Conservation (phyloP, 2,797 vertebrate genomes). For the Octomys mimax region DNA sequence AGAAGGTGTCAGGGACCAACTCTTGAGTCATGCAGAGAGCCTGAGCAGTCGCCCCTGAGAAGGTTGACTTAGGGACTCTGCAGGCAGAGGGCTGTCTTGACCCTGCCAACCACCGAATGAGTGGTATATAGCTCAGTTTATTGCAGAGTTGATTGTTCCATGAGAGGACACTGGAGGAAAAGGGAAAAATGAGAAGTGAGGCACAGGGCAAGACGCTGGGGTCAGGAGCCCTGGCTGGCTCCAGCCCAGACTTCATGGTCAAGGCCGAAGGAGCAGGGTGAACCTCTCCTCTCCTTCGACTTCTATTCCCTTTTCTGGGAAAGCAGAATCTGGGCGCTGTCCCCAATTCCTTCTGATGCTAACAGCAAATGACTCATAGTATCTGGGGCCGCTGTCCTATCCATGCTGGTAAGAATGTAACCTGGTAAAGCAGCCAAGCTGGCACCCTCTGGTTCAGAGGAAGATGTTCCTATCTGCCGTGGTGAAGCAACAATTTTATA, state of each 20-base stretch:
- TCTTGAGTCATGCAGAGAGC: rapidly evolving
- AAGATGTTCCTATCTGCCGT: rapidly evolving
- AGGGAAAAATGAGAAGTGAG: neutral
- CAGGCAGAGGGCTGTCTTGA: neutral
- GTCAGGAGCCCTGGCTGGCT: neutral
- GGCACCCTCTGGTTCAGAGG: neutral
- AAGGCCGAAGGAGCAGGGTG: too few relatives aligned
- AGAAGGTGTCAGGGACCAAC: neutral
- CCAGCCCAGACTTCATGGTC: rapidly evolving
- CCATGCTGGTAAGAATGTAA: neutral
- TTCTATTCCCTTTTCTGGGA: neutral
- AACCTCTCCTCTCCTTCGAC: neutral
- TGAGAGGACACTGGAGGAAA: neutral
- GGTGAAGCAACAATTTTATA: too few relatives aligned
- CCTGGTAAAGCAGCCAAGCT: neutral
- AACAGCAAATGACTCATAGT: neutral
- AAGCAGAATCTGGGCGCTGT: neutral
- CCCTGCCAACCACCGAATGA: neutral
- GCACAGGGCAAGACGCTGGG: neutral
- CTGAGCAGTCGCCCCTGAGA: neutral
- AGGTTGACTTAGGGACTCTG: neutral
- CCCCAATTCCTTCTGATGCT: neutral
- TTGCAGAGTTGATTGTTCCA: neutral
- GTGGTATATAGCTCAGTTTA: neutral
- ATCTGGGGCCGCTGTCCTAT: too few relatives aligned